phyloP scores from a whole-genome alignment of 2,797 vertebrate genomes.

The Gadopsis bispinosus region DNA sequence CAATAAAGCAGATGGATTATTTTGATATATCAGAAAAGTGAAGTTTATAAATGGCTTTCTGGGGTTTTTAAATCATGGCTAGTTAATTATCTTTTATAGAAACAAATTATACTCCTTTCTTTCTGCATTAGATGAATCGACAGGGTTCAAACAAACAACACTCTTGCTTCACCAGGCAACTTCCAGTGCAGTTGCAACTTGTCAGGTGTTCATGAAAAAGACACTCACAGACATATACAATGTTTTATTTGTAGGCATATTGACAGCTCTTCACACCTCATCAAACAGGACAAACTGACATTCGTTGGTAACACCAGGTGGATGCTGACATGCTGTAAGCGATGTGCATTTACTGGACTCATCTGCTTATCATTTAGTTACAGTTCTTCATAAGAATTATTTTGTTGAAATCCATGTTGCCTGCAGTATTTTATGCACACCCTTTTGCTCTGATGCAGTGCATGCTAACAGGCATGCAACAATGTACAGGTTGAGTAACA shows the following conservation, averaged over 20 bases:
- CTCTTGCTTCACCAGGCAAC: not conserved
- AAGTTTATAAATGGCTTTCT: too few species aligned
- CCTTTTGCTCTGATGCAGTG: constrained; percentile 79
- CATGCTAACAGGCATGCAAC: constrained; percentile 67
- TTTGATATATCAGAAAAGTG: too few species aligned
- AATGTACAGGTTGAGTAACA: constrained; percentile 53
- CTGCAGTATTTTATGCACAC: constrained; percentile 71
- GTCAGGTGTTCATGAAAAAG: constrained; percentile 14
- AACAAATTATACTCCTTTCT: not conserved
- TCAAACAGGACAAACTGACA: constrained; percentile 56
- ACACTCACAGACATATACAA: constrained; percentile 46
- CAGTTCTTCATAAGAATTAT: constrained; percentile 12
- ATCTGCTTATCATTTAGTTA: constrained; percentile 35
- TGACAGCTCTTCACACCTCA: constrained; percentile 64
- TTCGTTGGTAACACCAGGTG: constrained; percentile 44
- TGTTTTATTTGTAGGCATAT: constrained; percentile 71
- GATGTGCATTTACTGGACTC: constrained; percentile 31
- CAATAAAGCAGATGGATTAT: too few species aligned
- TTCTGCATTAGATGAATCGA: not conserved
- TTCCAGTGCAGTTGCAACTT: not conserved
- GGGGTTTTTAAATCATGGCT: not conserved
- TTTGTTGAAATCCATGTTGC: constrained; percentile 17
- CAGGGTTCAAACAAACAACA: not conserved
- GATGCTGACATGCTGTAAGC: constrained; percentile 29
- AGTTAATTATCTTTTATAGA: not conserved